Evolutionary conservation across 2,888 invertebrate species (phyloP).

Genomic region (Piscicola geometra): DNA sequence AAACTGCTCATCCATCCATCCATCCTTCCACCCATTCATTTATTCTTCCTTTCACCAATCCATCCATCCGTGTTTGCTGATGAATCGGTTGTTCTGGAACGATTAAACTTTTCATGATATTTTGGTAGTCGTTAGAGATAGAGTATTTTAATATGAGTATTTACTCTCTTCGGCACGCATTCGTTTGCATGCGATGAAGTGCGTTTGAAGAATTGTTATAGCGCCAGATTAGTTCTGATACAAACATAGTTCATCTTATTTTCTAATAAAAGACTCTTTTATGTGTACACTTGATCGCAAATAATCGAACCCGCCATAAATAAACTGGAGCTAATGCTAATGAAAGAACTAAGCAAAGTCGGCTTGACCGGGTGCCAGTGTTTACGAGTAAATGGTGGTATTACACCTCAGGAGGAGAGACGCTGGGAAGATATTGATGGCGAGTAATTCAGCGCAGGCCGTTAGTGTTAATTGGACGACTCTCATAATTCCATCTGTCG

Average conservation of each 20-base stretch:
- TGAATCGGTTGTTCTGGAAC: background rate
- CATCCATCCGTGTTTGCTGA: background rate
- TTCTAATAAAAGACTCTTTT: background rate
- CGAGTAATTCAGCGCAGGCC: background rate
- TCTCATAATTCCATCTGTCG: slow-evolving; percentile 14
- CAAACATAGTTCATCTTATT: background rate
- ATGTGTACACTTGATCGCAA: background rate
- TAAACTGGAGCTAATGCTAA: no score
- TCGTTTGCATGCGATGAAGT: background rate
- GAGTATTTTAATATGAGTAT: background rate
- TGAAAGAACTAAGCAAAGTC: background rate
- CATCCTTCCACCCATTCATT: background rate
- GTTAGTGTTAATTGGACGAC: background rate
- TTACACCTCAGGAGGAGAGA: background rate
- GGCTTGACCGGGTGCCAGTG: background rate
- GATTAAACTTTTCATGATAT: background rate
- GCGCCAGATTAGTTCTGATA: background rate
- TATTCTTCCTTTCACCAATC: no score
- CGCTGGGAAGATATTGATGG: background rate
- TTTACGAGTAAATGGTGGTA: background rate
- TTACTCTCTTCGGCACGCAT: background rate
- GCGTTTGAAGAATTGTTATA: background rate
- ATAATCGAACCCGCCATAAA: no score
- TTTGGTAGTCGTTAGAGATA: background rate
- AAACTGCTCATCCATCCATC: slow-evolving; percentile 3